Percentiles rank a stretch among this genome's conserved stretches.
Conservation (phyloP, 2,888 invertebrate species). For the Adelphocoris suturalis region DNA sequence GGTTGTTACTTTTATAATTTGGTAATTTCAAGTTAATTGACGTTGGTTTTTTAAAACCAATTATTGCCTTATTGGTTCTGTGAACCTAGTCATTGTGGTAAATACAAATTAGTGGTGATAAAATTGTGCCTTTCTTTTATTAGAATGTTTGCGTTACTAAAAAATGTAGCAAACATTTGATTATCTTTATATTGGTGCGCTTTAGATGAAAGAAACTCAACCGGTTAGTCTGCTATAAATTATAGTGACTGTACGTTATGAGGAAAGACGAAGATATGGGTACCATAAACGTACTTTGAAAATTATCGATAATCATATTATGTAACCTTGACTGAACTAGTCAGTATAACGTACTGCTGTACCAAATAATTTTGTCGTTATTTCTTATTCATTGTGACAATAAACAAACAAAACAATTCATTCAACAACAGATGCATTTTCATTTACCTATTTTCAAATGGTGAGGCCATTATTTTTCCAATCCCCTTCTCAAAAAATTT, state of each 20-base stretch:
- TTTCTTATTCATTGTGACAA: slow-evolving; percentile 12
- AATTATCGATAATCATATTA: not conserved
- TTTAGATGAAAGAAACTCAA: not conserved
- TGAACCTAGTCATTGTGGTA: slow-evolving; percentile 39
- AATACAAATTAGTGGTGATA: slow-evolving; percentile 1
- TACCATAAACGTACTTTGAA: too few species aligned
- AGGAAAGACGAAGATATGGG: too few species aligned
- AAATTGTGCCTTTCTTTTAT: slow-evolving; percentile 13
- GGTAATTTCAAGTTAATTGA: not conserved
- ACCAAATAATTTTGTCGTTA: slow-evolving; percentile 3
- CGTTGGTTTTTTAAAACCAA: slow-evolving; percentile 13
- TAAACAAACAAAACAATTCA: not conserved
- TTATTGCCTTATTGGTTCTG: slow-evolving; percentile 22
- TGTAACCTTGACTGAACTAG: slow-evolving; percentile 1
- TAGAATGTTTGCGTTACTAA: not conserved
- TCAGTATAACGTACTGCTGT: not conserved
- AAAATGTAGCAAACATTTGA: not conserved
- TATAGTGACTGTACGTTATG: too few species aligned
- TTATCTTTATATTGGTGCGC: not conserved
- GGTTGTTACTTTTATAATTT: not conserved
- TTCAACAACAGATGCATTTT: too few species aligned
- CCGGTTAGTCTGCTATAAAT: too few species aligned
- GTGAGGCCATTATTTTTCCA: not conserved
- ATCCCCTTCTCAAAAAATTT: too few species aligned
- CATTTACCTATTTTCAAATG: too few species aligned